phyloP scores from a whole-genome alignment of 2,797 vertebrate genomes.

The Labeo calbasu region DNA sequence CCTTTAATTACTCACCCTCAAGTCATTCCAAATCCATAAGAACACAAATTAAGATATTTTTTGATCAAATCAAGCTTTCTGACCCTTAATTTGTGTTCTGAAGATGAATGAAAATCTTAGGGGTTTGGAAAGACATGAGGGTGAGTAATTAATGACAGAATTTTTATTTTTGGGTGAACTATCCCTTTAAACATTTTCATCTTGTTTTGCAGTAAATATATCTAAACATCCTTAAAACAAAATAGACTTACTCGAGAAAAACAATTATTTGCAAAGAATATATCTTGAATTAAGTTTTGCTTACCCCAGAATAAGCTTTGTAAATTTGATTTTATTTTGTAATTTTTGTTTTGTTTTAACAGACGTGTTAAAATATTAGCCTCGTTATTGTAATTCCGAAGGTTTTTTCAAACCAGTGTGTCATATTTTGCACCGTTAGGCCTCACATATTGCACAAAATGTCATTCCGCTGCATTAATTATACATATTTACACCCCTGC shows the following conservation, averaged over 20 bases:
- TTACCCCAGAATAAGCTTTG: not conserved
- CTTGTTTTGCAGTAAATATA: slow-evolving; percentile 4
- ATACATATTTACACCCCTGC: slow-evolving; percentile 74
- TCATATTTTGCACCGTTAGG: slow-evolving; percentile 33
- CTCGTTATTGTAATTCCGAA: not conserved
- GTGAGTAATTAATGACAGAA: too few relatives aligned
- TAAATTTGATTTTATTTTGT: not conserved
- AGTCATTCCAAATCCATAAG: too few relatives aligned
- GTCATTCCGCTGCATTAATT: slow-evolving; percentile 68
- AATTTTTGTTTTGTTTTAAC: too few relatives aligned
- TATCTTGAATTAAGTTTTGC: not conserved
- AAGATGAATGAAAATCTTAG: too few relatives aligned
- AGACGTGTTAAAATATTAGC: not conserved
- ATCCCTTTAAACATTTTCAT: not conserved
- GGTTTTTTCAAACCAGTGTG: not conserved
- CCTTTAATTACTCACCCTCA: too few relatives aligned
- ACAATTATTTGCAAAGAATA: not conserved
- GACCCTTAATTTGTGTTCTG: too few relatives aligned
- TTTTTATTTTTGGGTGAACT: too few relatives aligned
- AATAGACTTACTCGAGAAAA: not conserved
- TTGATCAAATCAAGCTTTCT: too few relatives aligned
- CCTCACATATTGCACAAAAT: slow-evolving; percentile 60
- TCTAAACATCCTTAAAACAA: not conserved
- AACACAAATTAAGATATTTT: too few relatives aligned
- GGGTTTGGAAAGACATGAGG: too few relatives aligned